phyloP scores from a whole-genome alignment of 2,113 vertebrate genomes.

The Sphyrna mokarran region DNA sequence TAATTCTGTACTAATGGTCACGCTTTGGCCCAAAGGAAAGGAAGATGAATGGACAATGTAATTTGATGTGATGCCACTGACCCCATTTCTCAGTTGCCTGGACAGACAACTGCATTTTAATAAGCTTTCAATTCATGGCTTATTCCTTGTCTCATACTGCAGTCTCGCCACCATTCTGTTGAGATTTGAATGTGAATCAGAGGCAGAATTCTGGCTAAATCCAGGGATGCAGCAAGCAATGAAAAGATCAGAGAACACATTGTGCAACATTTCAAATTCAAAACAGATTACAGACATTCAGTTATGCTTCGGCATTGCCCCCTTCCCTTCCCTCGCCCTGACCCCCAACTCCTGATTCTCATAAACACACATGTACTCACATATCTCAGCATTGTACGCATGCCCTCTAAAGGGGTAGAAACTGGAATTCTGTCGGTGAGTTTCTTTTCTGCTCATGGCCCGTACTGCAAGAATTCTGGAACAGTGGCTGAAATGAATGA shows the following conservation, averaged over 20 bases:
- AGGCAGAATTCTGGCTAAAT: not conserved
- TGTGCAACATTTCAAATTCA: not conserved
- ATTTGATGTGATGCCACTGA: not conserved
- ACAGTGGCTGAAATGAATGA: slow-evolving; percentile 3
- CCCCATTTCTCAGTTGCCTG: not conserved
- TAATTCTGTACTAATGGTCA: not conserved
- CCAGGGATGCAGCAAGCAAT: not conserved
- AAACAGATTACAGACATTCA: not conserved
- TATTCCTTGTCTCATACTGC: not conserved
- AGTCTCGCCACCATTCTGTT: not conserved
- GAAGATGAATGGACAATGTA: slow-evolving; percentile 9
- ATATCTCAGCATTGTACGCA: not conserved
- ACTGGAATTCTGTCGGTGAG: not conserved
- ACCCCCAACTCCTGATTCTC: not conserved
- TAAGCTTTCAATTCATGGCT: not conserved
- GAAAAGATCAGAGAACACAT: not conserved
- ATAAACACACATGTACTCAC: not conserved
- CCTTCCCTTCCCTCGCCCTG: not conserved
- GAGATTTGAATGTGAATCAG: not conserved
- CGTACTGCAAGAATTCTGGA: not conserved
- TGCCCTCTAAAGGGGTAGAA: not conserved
- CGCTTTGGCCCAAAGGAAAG: not conserved
- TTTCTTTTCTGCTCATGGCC: not conserved
- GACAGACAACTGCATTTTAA: slow-evolving; percentile 7
- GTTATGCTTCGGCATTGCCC: not conserved